Conservation (phyloP, 92 coral and sea anemone genomes). For the Ricordea florida region DNA sequence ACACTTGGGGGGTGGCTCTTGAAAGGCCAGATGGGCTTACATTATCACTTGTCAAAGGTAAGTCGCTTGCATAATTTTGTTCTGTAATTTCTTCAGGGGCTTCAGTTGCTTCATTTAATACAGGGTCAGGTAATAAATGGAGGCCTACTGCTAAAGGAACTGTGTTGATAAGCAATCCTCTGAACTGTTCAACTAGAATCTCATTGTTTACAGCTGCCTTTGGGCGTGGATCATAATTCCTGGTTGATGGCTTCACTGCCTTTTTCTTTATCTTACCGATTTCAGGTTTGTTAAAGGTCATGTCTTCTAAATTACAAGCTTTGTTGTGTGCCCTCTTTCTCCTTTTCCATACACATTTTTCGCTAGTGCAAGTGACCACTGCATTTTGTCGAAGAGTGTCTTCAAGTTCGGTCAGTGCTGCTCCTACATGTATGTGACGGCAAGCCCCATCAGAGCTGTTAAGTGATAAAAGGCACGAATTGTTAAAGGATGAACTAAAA, state of each 20-base stretch:
- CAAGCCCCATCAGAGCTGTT: constrained; percentile 47
- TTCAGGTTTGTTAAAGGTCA: constrained; percentile 6
- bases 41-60: background rate
- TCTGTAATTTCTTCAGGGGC: constrained; percentile 1
- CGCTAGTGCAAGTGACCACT: constrained; percentile 26
- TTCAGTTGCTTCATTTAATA: background rate
- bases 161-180: background rate
- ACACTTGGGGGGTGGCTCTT: constrained; percentile 5
- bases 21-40: constrained; percentile 9
- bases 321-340: background rate
- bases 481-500: background rate
- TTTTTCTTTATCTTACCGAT: constrained; percentile 16
- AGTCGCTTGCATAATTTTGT: background rate
- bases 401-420: constrained; percentile 32
- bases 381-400: constrained; percentile 13
- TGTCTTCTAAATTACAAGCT: background rate
- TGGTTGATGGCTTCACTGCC: constrained; percentile 4
- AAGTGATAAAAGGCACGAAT: background rate
- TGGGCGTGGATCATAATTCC: constrained; percentile 33
- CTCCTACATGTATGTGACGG: constrained; percentile 31
- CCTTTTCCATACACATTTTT: constrained; percentile 11
- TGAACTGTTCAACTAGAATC: background rate
- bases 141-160: constrained; percentile 24
- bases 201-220: background rate
- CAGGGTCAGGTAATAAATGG: constrained; percentile 28